phyloP scores from a whole-genome alignment of 1,140 invertebrate species.

The Adoxophyes honmai region DNA sequence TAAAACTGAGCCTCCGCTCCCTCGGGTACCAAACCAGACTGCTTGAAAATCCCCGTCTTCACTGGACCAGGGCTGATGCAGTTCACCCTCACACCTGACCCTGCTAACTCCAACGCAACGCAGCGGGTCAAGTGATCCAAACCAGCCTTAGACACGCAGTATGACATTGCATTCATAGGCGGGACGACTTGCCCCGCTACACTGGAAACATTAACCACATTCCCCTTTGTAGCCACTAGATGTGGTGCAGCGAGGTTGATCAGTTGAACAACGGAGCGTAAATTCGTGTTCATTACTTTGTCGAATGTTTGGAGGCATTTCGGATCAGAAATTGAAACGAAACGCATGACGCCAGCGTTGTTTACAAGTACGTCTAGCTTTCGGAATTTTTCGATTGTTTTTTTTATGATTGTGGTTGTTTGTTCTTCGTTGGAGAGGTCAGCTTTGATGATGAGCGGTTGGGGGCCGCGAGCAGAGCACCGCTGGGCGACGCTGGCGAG shows the following conservation, averaged over 20 bases:
- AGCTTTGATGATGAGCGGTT: neutral
- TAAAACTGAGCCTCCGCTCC: neutral
- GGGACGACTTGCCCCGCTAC: neutral
- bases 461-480: neutral
- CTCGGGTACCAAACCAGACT: conserved; percentile 43
- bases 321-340: neutral
- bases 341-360: neutral
- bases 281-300: neutral
- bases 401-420: neutral
- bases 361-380: neutral
- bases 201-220: neutral
- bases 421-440: neutral
- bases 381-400: neutral
- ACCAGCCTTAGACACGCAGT: conserved; percentile 86
- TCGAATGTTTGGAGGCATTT: neutral
- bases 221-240: neutral
- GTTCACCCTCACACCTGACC: conserved; percentile 83
- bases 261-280: neutral
- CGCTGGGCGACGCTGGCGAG: too few species aligned
- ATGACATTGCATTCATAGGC: conserved; percentile 49
- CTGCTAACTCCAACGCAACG: conserved; percentile 79
- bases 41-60: conserved; percentile 82
- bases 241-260: neutral
- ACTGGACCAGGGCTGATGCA: conserved; percentile 83
- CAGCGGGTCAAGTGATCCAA: conserved; percentile 86